These are phyloP conservation scores for Chirona hameri DNA, from an alignment of 2,888 invertebrate species.

Conservation along the genomic window DNA sequence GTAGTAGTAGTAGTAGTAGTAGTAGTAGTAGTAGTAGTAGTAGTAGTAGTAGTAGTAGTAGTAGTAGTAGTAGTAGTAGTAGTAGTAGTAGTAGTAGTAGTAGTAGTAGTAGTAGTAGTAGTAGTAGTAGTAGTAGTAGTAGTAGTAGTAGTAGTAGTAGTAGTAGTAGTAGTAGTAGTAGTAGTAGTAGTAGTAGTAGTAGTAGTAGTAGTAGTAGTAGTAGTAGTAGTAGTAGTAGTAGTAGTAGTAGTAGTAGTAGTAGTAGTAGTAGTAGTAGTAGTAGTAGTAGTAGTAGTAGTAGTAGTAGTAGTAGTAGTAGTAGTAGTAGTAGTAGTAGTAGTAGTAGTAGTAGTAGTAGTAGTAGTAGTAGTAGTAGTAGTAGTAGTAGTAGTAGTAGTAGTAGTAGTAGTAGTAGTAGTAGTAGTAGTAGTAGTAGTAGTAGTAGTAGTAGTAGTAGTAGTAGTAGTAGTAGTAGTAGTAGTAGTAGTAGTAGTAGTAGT, in stretches of 20 bases:
- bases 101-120: constrained; percentile 33
- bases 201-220: constrained; percentile 34
- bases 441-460: constrained; percentile 34
- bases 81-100: constrained; percentile 31
- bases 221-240: constrained; percentile 31
- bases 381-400: constrained; percentile 33
- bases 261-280: constrained; percentile 33
- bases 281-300: constrained; percentile 33
- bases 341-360: constrained; percentile 34
- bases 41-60: constrained; percentile 34
- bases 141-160: constrained; percentile 32
- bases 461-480: constrained; percentile 33
- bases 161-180: constrained; percentile 34
- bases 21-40: constrained; percentile 34
- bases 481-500: constrained; percentile 34
- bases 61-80: constrained; percentile 34
- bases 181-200: constrained; percentile 34
- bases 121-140: constrained; percentile 33
- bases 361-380: constrained; percentile 31
- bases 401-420: constrained; percentile 33
- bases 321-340: constrained; percentile 33
- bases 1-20: constrained; percentile 32
- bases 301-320: constrained; percentile 34
- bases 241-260: constrained; percentile 33
- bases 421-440: constrained; percentile 33